Conservation (phyloP, 2,797 vertebrate species). For the Sorex maritimensis region DNA sequence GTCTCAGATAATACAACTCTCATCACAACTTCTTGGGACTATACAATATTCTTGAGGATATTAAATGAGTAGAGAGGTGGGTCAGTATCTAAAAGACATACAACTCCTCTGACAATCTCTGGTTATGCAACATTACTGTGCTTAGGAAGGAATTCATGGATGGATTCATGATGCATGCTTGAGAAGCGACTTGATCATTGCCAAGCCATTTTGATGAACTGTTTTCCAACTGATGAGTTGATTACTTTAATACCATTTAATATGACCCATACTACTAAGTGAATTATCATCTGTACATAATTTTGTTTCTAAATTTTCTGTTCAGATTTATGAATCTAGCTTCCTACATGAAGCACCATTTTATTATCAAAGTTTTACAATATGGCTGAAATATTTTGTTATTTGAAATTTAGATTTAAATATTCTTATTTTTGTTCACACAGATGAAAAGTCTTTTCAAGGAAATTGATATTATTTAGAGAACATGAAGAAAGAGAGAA, state of each 20-base stretch:
- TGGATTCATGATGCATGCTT: neutral
- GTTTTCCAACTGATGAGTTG: neutral
- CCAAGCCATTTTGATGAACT: no score
- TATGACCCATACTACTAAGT: no score
- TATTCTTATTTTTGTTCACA: neutral
- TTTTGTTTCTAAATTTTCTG: neutral
- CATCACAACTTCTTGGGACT: neutral
- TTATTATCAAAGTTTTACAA: neutral
- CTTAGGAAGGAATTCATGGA: no score
- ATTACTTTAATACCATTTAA: neutral
- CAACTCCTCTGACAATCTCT: neutral
- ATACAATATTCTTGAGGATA: neutral
- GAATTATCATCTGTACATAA: neutral
- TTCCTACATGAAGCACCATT: neutral
- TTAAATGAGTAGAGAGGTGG: neutral
- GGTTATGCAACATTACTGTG: neutral
- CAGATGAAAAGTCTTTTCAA: neutral
- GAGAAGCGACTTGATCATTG: neutral
- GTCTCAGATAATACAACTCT: neutral
- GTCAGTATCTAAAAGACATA: neutral
- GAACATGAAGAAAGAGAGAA: no score
- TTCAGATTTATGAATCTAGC: neutral
- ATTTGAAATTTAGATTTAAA: neutral
- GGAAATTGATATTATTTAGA: no score
- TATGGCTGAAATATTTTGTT: neutral